These are phyloP conservation scores for Elephantulus edwardii DNA, from an alignment of 2,113 vertebrate species.

Conservation along the genomic window DNA sequence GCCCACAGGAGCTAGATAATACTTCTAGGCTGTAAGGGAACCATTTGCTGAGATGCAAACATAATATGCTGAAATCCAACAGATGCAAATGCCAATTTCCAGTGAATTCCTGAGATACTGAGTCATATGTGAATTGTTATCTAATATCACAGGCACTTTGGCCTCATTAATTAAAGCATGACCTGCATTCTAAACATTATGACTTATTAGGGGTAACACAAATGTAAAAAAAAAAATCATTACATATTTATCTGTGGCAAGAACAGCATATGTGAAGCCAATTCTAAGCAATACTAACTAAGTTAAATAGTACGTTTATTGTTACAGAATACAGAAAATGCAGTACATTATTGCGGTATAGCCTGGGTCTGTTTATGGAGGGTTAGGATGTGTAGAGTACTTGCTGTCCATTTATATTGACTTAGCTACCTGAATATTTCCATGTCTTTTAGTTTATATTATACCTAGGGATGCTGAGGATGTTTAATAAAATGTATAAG, in stretches of 20 bases:
- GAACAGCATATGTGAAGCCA: slow-evolving; percentile 12
- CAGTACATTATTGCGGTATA: not conserved
- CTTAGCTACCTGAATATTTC: not conserved
- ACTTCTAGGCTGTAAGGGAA: not conserved
- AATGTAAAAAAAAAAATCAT: not conserved
- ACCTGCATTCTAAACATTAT: not conserved
- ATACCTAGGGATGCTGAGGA: not conserved
- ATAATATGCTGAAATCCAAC: not conserved
- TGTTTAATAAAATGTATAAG: not conserved
- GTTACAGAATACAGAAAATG: not conserved
- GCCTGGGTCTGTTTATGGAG: not conserved
- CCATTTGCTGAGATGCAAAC: not conserved
- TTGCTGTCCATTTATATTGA: not conserved
- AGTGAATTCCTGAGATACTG: slow-evolving; percentile 36
- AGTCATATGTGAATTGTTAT: not conserved
- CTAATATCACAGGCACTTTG: not conserved
- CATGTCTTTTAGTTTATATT: not conserved
- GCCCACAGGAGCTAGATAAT: not conserved
- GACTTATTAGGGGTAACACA: not conserved
- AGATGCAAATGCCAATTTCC: not conserved
- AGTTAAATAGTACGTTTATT: not conserved
- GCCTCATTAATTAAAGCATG: not conserved
- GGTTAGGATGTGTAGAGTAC: not conserved
- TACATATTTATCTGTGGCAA: not conserved
- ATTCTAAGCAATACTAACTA: slow-evolving; percentile 27